Conservation (phyloP, 2,888 invertebrate genomes). For the Cephus nigrinus region DNA sequence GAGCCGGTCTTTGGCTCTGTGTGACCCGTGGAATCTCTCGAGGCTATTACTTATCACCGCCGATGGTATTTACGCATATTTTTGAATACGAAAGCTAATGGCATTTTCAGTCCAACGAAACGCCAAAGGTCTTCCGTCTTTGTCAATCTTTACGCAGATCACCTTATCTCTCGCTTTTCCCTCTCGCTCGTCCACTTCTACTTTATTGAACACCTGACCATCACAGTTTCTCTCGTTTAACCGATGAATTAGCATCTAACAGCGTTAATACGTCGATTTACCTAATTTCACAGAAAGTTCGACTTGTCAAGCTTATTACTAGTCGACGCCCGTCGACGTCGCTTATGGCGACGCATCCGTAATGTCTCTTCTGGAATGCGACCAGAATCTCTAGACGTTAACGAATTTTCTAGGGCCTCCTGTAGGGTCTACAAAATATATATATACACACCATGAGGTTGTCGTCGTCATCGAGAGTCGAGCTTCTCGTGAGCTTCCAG, state of each 20-base stretch:
- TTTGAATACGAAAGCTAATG: neutral
- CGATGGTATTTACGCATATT: neutral
- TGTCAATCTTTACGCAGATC: neutral
- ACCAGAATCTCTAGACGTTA: neutral
- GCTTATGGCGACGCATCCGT: neutral
- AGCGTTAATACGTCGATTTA: neutral
- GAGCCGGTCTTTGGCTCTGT: neutral
- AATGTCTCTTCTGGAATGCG: neutral
- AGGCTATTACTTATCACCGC: neutral
- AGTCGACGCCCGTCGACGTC: neutral
- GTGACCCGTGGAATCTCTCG: neutral
- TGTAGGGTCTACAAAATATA: neutral
- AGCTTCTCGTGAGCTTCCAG: neutral
- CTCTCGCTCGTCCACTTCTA: neutral
- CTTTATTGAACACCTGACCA: too few relatives aligned
- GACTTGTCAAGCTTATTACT: neutral
- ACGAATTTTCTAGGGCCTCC: neutral
- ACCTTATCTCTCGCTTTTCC: too few relatives aligned
- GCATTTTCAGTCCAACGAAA: neutral
- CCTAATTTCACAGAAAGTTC: neutral
- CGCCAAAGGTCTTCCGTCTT: neutral
- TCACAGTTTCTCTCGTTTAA: neutral
- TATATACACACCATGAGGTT: neutral
- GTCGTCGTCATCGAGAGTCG: neutral
- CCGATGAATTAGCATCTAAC: neutral